phyloP scores from a whole-genome alignment of 2,113 vertebrate species.

The Rhynchomys soricoides region DNA sequence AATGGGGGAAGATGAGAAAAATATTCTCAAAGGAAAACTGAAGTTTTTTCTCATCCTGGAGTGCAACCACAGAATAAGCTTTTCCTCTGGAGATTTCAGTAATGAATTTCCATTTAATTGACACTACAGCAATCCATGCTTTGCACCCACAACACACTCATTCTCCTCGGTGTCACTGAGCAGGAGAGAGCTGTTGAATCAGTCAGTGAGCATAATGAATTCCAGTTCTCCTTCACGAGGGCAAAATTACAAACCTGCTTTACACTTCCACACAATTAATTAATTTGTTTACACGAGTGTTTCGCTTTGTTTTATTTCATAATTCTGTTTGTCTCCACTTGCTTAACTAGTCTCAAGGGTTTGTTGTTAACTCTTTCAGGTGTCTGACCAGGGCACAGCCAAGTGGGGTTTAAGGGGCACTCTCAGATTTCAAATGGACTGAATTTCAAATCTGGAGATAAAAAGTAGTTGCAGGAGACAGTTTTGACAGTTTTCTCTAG shows the following conservation, averaged over 20 bases:
- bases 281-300: conserved; percentile 88
- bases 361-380: conserved; percentile 77
- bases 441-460: conserved; percentile 42
- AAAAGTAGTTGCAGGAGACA: conserved; percentile 7
- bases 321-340: conserved; percentile 62
- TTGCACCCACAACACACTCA: conserved; percentile 28
- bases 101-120: conserved; percentile 88
- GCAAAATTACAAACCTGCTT: conserved; percentile 86
- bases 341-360: conserved; percentile 68
- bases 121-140: conserved; percentile 65
- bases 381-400: conserved; percentile 55
- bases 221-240: conserved; percentile 84
- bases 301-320: conserved; percentile 85
- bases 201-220: conserved; percentile 85
- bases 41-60: not conserved
- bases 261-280: conserved; percentile 89
- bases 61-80: conserved; percentile 60
- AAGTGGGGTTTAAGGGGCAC: conserved; percentile 56
- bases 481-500: not conserved
- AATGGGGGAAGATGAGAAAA: not conserved
- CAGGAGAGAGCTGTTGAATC: conserved; percentile 84
- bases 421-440: conserved; percentile 28
- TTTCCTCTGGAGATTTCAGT: conserved; percentile 81
- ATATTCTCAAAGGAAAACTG: not conserved
- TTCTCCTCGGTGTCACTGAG: conserved; percentile 73